Evolutionary conservation across 2,113 vertebrate species (phyloP).

Genomic region (Austrofundulus limnaeus): DNA sequence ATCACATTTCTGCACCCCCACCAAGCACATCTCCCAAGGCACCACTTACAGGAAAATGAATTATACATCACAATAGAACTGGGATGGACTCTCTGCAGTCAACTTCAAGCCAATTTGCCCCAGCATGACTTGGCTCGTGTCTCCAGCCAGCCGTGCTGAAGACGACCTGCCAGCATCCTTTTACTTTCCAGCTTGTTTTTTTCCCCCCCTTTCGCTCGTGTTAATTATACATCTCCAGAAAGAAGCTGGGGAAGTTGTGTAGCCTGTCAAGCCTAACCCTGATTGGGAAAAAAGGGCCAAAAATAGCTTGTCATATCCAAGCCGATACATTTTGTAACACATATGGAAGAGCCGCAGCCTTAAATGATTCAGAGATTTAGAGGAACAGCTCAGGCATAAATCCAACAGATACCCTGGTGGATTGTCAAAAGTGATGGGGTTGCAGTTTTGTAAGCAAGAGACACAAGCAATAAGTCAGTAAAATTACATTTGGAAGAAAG

Average conservation of each 20-base stretch:
- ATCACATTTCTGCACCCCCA: constrained; percentile 64
- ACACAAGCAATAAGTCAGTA: not conserved
- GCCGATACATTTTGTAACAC: constrained; percentile 25
- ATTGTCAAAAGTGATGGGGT: constrained; percentile 21
- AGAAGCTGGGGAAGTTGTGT: constrained; percentile 22
- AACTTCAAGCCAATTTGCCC: constrained; percentile 50
- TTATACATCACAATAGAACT: constrained; percentile 60
- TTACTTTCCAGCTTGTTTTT: constrained; percentile 36
- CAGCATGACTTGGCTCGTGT: constrained; percentile 51
- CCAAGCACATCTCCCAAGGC: constrained; percentile 49
- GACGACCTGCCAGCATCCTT: constrained; percentile 26
- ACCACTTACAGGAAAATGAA: constrained; percentile 58
- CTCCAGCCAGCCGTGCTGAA: constrained; percentile 25
- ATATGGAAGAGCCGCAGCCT: constrained; percentile 20
- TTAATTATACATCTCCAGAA: constrained; percentile 57
- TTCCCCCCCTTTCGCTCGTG: not conserved
- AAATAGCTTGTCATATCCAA: constrained; percentile 37
- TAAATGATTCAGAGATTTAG: constrained; percentile 63
- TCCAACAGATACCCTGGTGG: constrained; percentile 13
- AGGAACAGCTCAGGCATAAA: constrained; percentile 47
- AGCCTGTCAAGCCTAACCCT: constrained; percentile 20
- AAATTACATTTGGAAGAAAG: not conserved
- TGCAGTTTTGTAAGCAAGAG: constrained; percentile 15
- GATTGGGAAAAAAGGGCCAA: constrained; percentile 26
- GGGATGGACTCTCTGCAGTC: constrained; percentile 48